Evolutionary conservation across 2,888 invertebrate genomes (phyloP), one percentile per base, ranked within the genome.

Genomic region (Pasiphila rectangulata): DNA sequence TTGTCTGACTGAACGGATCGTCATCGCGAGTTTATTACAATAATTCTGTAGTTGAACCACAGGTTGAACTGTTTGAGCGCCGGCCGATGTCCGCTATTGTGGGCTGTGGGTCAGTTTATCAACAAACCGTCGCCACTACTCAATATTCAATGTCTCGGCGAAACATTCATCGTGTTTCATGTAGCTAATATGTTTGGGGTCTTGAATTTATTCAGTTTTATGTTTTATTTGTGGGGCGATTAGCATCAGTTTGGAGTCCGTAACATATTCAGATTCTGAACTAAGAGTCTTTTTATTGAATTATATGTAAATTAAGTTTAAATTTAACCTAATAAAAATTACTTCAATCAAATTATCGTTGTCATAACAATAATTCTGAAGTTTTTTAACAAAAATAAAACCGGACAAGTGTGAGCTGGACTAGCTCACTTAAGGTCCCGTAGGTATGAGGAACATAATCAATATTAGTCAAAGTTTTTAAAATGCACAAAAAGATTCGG

Each of bases 101-200:
- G 60, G n/a, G n/a, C 6, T 21, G 7, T 5, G 17, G 60, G 63
- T 67, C 53, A 51, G 67, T 72, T 72, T 69, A 68, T 69, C 65
- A 70, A 72, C 69, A 69, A 64, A 57, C 56, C 42, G 38, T 21
- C 25, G 41, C 29, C 29, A 32, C 10, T 35, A 17, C 46, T 39
- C 34, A 29, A 46, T 42, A 51, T 30, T 50, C 32, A 50, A 32
- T 45, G 32, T 45, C 45, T 41, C 16, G 16, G 17, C 40, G 25
- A 44, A 44, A 45, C 32, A 32, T 44, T 43, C 17, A 38, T 42
- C 21, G 38, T 20, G 23, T 49, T 49, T 40, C 40, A 44, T 49
- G 36, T 49, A 49, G 40, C 25, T 19, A 36, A 40, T 40, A 29
- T 23, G 5, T 29, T 30, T 36, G 20, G 38, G n/a, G 13, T 1